Evolutionary conservation across 2,888 invertebrate species (phyloP).

Genomic region (Myopa tessellatipennis): DNA sequence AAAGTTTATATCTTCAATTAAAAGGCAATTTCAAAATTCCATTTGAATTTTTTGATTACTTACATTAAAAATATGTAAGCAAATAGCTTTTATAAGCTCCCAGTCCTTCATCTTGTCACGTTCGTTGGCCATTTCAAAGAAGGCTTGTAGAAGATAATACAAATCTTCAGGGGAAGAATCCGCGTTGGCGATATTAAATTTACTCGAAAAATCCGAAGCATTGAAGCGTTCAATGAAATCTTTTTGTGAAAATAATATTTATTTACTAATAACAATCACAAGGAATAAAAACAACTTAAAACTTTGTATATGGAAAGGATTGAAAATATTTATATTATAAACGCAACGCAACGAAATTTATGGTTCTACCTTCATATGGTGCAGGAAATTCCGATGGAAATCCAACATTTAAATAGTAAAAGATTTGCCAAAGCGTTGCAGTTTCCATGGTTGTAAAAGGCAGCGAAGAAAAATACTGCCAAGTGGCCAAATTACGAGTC

Average conservation of each 20-base stretch:
- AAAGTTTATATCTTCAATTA: conserved; percentile 9
- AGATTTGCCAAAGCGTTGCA: conserved; percentile 75
- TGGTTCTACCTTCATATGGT: conserved; percentile 47
- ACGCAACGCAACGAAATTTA: background rate
- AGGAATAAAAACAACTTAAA: background rate
- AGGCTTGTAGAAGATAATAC: conserved; percentile 81
- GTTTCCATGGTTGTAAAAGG: conserved; percentile 75
- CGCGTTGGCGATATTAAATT: conserved; percentile 75
- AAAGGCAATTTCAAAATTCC: background rate
- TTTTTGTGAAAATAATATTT: conserved; percentile 20
- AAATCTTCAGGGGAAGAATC: conserved; percentile 78
- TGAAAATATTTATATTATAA: conserved; percentile 18
- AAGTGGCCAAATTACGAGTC: conserved; percentile 79
- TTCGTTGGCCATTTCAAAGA: conserved; percentile 82
- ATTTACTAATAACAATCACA: background rate
- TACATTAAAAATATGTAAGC: conserved; percentile 78
- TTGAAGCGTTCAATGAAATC: conserved; percentile 70
- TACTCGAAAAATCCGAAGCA: conserved; percentile 68
- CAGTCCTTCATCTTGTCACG: conserved; percentile 72
- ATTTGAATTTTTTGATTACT: conserved; percentile 41
- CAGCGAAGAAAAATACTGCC: conserved; percentile 84
- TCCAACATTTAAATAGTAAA: conserved; percentile 73
- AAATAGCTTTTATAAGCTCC: conserved; percentile 75
- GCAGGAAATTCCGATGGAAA: conserved; percentile 66
- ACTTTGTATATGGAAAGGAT: background rate